phyloP scores from a whole-genome alignment of 2,888 invertebrate species.

The Plutella xylostella region DNA sequence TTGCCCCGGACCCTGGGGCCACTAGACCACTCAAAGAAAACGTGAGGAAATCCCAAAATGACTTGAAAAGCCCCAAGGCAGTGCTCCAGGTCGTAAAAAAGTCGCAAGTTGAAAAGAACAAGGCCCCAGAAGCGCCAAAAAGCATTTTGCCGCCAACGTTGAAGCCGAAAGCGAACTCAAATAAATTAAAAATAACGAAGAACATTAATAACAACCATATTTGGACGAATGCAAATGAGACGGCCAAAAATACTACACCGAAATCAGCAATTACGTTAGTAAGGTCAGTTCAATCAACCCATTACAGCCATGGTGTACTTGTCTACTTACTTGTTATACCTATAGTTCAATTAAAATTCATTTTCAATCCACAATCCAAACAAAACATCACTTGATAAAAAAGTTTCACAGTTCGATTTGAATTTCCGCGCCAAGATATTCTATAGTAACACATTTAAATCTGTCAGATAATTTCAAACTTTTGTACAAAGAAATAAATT shows the following conservation, averaged over 20 bases:
- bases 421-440: slow-evolving; percentile 27
- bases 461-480: background rate
- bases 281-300: slow-evolving; percentile 1
- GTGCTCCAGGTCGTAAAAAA: slow-evolving; percentile 55
- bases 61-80: slow-evolving; percentile 37
- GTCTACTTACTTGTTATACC: no score
- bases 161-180: slow-evolving; percentile 37
- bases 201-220: slow-evolving; percentile 60
- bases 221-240: slow-evolving; percentile 43
- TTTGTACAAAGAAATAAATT: background rate
- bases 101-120: slow-evolving; percentile 21
- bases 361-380: no score
- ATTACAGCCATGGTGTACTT: no score
- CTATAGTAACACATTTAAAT: slow-evolving; percentile 16
- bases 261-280: background rate
- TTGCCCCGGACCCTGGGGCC: slow-evolving; percentile 27
- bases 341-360: no score
- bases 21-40: slow-evolving; percentile 12
- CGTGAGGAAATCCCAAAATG: slow-evolving; percentile 29
- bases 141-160: slow-evolving; percentile 47
- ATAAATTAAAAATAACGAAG: slow-evolving; percentile 40
- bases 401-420: slow-evolving; percentile 32
- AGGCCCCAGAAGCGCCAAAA: slow-evolving; percentile 7
- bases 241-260: background rate
- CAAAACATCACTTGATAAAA: slow-evolving; percentile 19